Conservation (phyloP, 2,113 vertebrate genomes). For the Butorides virescens region DNA sequence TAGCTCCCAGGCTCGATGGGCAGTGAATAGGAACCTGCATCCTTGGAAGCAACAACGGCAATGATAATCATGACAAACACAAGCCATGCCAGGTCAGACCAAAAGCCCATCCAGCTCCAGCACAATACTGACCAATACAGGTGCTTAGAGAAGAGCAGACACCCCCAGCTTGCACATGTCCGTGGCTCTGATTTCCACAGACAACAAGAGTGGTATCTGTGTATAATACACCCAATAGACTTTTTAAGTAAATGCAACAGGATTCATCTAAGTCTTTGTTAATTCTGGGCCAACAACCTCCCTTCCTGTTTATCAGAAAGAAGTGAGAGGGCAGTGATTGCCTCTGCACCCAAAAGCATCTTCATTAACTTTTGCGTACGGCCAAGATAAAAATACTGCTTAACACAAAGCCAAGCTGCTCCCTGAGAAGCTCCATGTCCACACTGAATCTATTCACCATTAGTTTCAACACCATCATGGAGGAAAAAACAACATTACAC, state of each 20-base stretch:
- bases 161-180: neutral
- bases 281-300: neutral
- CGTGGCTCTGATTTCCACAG: neutral
- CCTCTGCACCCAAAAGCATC: neutral
- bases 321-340: neutral
- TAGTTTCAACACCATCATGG: neutral
- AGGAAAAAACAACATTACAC: neutral
- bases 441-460: neutral
- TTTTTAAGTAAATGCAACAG: neutral
- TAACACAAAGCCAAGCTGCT: neutral
- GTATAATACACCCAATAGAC: neutral
- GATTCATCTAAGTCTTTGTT: neutral
- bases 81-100: neutral
- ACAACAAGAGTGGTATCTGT: neutral
- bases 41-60: neutral
- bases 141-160: neutral
- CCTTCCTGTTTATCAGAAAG: slow-evolving; percentile 33
- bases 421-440: neutral
- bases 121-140: neutral
- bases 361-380: neutral
- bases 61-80: neutral
- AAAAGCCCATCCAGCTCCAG: neutral
- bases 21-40: neutral
- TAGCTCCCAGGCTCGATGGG: neutral
- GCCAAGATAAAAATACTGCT: neutral